Base-by-base conservation (phyloP, 2,888 invertebrate species). In the Drosophila putrida region DNA sequence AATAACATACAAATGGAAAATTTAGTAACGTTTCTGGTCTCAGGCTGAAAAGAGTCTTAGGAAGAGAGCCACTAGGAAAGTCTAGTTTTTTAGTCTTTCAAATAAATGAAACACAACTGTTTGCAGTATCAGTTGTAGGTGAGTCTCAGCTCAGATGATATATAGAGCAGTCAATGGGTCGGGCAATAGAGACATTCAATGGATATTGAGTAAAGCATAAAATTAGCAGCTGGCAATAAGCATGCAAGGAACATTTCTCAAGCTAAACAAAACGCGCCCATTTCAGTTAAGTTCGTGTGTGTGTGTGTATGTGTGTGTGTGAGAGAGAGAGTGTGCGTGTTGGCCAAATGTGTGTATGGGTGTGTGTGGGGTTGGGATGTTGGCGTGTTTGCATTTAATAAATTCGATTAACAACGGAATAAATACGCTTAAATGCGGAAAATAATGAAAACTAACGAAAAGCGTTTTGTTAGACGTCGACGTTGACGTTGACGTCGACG, bases 371-470 rank as follows among this genome's bases (percentile, higher is more conserved):
- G 64, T 46, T 65, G 65, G 53, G 41, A 80, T 70, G 89, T 87
- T 90, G 78, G 88, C 91, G 81, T 91, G 90, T 88, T 90, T 90
- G 90, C 89, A 87, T 91, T 90, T 90, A 91, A 90, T 90, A 89
- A 90, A 90, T 86, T 89, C 90, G 88, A 90, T 90, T 88, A 88
- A 89, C 90, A 90, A 80, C 90, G 87, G 88, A 90, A 87, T 87
- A 90, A 87, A 90, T 87, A 89, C 90, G 90, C 90, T 88, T 88
- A 82, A 88, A 89, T 86, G 86, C 88, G 88, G 88, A 89, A 86
- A 89, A 88, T 86, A 89, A 86, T 86, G 90, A 86, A 86, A 86
- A 86, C 86, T 86, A 86, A 88, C 90, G 90, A 88, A 86, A 86
- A 86, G 73, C 82, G 88, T 88, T 86, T 89, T 89, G 88, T 82